Evolutionary conservation across 2,797 vertebrate genomes (phyloP).

Genomic region (Emydoidea blandingii): DNA sequence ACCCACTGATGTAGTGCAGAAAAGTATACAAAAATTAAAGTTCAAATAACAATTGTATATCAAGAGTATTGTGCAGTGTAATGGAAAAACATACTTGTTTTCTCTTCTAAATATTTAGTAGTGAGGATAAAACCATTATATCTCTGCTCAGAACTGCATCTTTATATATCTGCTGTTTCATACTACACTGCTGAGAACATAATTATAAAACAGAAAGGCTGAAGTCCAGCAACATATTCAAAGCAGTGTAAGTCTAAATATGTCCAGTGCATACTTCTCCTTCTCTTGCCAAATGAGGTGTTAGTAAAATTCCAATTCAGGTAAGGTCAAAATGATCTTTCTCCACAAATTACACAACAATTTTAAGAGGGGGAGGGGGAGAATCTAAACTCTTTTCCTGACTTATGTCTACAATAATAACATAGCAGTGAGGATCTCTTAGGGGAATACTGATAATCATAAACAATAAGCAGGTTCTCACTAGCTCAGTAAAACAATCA

Average conservation of each 20-base stretch:
- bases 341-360: not conserved
- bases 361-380: constrained; percentile 14
- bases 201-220: constrained; percentile 36
- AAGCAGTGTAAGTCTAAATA: not conserved
- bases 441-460: not conserved
- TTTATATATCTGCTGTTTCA: not conserved
- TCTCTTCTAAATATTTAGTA: not conserved
- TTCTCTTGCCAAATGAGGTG: not conserved
- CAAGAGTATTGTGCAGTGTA: not conserved
- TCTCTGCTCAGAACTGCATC: not conserved
- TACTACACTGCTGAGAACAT: not conserved
- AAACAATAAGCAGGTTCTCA: not conserved
- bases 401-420: not conserved
- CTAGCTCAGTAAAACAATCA: not conserved
- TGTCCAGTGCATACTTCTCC: not conserved
- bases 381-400: not conserved
- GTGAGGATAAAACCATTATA: not conserved
- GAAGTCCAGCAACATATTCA: constrained; percentile 43
- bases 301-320: constrained; percentile 54
- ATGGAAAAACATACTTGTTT: not conserved
- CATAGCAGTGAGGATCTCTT: not conserved
- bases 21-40: not conserved
- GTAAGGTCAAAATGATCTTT: constrained; percentile 46
- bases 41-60: not conserved
- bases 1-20: not conserved